These are phyloP conservation scores for Neomonachus schauinslandi DNA, from an alignment of 2,113 vertebrate genomes.

Conservation along the genomic window DNA sequence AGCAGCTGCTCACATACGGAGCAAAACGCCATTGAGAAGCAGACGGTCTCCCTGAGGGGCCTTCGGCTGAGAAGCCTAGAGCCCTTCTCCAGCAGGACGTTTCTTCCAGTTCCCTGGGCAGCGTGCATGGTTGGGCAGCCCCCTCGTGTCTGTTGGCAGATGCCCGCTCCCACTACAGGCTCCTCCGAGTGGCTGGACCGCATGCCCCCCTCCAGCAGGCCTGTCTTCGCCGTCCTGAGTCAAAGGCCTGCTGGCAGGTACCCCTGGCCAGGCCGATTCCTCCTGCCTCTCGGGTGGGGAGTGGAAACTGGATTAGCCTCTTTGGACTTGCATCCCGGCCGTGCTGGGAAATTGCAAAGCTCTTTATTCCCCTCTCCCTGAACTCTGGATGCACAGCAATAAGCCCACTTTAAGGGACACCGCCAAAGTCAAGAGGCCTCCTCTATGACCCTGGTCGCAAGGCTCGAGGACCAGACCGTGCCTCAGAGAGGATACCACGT, in stretches of 20 bases:
- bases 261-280: neutral
- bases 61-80: neutral
- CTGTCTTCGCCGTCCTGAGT: neutral
- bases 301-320: neutral
- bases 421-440: neutral
- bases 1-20: neutral
- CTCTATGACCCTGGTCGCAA: neutral
- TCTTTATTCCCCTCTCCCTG: neutral
- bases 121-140: accelerated
- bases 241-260: neutral
- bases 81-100: neutral
- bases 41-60: neutral
- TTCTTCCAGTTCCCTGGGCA: neutral
- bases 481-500: neutral
- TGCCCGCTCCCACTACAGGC: neutral
- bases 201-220: neutral
- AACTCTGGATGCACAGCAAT: neutral
- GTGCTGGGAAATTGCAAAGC: neutral
- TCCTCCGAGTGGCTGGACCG: neutral
- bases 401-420: neutral
- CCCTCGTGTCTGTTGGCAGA: neutral
- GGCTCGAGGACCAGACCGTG: neutral
- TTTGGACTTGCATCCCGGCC: neutral
- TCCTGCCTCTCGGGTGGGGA: neutral
- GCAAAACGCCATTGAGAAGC: neutral